phyloP scores from a whole-genome alignment of 2,888 invertebrate genomes.

The Acrocyrtus sp. region DNA sequence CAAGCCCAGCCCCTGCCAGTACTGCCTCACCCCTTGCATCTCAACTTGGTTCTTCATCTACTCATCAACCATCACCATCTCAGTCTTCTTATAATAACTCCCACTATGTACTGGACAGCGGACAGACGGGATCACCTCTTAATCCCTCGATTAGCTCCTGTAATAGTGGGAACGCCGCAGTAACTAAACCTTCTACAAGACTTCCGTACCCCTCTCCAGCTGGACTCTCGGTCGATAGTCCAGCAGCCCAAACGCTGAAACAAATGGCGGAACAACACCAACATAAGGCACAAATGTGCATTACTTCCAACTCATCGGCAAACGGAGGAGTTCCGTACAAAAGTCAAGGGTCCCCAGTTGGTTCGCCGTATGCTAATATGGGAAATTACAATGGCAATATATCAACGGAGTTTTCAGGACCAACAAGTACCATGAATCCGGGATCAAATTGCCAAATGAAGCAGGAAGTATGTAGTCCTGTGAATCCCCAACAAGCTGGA shows the following conservation, averaged over 20 bases:
- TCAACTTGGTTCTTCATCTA: slow-evolving; percentile 59
- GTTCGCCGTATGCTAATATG: slow-evolving; percentile 66
- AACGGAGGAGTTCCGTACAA: slow-evolving; percentile 30
- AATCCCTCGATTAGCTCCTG: slow-evolving; percentile 31
- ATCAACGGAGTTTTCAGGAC: slow-evolving; percentile 15
- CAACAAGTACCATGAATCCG: slow-evolving; percentile 21
- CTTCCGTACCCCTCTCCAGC: slow-evolving; percentile 62
- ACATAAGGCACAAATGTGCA: slow-evolving; percentile 74
- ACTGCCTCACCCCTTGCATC: slow-evolving; percentile 63
- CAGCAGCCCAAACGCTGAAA: slow-evolving; percentile 94
- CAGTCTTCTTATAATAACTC: slow-evolving; percentile 45
- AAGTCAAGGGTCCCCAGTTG: slow-evolving; percentile 66
- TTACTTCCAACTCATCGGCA: slow-evolving; percentile 12
- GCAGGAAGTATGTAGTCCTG: slow-evolving; percentile 47
- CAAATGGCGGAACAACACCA: slow-evolving; percentile 98
- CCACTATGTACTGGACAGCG: slow-evolving; percentile 44
- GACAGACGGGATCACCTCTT: slow-evolving; percentile 42
- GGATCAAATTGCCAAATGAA: slow-evolving; percentile 37
- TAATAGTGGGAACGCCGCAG: slow-evolving; percentile 24
- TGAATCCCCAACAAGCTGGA: slow-evolving; percentile 41
- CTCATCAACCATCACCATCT: slow-evolving; percentile 61
- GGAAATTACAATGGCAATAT: slow-evolving; percentile 42
- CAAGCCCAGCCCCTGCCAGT: slow-evolving; percentile 62
- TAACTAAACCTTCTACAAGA: slow-evolving; percentile 51
- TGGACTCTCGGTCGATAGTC: slow-evolving; percentile 70